Evolutionary conservation across 2,797 vertebrate genomes (phyloP).

Genomic region (Sebastes flavidus): DNA sequence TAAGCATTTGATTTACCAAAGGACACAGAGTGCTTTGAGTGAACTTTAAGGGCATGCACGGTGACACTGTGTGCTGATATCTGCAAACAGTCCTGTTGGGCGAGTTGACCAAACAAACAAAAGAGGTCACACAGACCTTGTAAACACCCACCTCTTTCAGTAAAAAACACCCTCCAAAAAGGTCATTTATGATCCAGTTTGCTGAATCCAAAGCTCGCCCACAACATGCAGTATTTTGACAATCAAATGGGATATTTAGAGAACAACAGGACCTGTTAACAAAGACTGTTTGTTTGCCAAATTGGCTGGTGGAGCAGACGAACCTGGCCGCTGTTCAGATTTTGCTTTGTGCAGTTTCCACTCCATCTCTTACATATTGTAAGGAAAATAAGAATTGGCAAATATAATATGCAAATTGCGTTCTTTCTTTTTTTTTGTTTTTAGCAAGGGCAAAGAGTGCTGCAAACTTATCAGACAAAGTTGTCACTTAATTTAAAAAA

Average conservation of each 20-base stretch:
- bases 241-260: constrained; percentile 16
- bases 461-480: neutral
- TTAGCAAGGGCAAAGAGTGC: neutral
- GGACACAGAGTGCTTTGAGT: constrained; percentile 3
- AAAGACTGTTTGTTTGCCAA: constrained; percentile 20
- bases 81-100: constrained; percentile 60
- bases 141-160: constrained; percentile 46
- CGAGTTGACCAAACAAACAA: constrained; percentile 64
- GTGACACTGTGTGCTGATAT: constrained; percentile 53
- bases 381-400: constrained; percentile 5
- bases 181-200: constrained; percentile 24
- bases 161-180: constrained; percentile 6
- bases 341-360: constrained; percentile 5
- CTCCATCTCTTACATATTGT: neutral
- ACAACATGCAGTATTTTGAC: constrained; percentile 3
- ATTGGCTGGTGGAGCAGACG: constrained; percentile 4
- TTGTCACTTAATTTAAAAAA: constrained; percentile 5
- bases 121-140: constrained; percentile 61
- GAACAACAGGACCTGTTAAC: constrained; percentile 5
- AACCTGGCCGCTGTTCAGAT: constrained; percentile 5
- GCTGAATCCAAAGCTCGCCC: constrained; percentile 15
- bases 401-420: constrained; percentile 3
- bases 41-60: constrained; percentile 46
- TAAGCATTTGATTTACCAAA: constrained; percentile 1
- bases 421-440: neutral